phyloP scores from a whole-genome alignment of 2,113 vertebrate genomes.

The human (Homo sapiens) region GRCh38 chr3:127054001-127054500 shows the following conservation, averaged over 20 bases:
- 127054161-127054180: neutral
- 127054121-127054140: too few relatives aligned
- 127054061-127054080: neutral
- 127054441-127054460: neutral
- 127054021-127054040: neutral
- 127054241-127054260: neutral
- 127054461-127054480: too few relatives aligned
- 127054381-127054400: neutral
- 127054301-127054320: neutral
- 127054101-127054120: neutral
- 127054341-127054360: neutral
- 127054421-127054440: neutral
- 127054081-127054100: neutral
- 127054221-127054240: neutral
- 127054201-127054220: neutral
- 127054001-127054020: neutral
- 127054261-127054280: neutral
- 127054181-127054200: neutral
- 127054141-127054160: neutral
- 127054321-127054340: neutral
- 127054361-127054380: neutral
- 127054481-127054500: neutral
- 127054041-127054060: neutral
- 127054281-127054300: neutral
- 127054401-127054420: neutral